A percentile compares a stretch with the other conserved stretches of the same genome.
phyloP scores from a whole-genome alignment of 1,140 invertebrate species.

The Trachymyrmex septentrionalis region DNA sequence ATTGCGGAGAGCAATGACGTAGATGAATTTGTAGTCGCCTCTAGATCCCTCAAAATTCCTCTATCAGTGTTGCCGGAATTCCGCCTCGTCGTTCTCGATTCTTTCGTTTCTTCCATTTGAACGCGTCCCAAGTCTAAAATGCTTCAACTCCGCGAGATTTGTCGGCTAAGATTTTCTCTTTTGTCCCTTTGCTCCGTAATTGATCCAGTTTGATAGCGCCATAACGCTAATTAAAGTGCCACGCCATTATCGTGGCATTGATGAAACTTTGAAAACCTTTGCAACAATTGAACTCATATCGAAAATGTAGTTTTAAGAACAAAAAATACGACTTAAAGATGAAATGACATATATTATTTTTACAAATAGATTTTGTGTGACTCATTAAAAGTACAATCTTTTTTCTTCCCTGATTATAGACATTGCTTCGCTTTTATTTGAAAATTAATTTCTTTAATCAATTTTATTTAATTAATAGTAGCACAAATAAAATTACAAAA shows the following conservation, averaged over 20 bases:
- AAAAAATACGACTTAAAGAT: neutral
- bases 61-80: conserved; percentile 38
- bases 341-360: neutral
- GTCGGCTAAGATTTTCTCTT: conserved; percentile 19
- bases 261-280: conserved; percentile 23
- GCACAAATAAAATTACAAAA: neutral
- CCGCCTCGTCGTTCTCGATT: conserved; percentile 7
- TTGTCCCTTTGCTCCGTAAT: neutral
- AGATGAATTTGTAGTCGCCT: neutral
- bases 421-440: neutral
- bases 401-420: conserved; percentile 1
- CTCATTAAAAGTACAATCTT: neutral
- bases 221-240: conserved; percentile 47
- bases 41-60: conserved; percentile 10
- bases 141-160: conserved; percentile 7
- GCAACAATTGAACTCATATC: neutral
- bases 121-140: neutral
- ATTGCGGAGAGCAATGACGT: conserved; percentile 7
- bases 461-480: neutral
- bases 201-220: conserved; percentile 11
- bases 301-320: neutral
- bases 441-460: neutral
- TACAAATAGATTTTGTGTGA: neutral
- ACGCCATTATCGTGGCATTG: neutral
- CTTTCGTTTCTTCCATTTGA: conserved; percentile 27